Percentiles rank a stretch among this genome's conserved stretches.
These are phyloP conservation scores for Harpalus rufipes DNA, from an alignment of 2,888 invertebrate genomes.

Conservation along the genomic window DNA sequence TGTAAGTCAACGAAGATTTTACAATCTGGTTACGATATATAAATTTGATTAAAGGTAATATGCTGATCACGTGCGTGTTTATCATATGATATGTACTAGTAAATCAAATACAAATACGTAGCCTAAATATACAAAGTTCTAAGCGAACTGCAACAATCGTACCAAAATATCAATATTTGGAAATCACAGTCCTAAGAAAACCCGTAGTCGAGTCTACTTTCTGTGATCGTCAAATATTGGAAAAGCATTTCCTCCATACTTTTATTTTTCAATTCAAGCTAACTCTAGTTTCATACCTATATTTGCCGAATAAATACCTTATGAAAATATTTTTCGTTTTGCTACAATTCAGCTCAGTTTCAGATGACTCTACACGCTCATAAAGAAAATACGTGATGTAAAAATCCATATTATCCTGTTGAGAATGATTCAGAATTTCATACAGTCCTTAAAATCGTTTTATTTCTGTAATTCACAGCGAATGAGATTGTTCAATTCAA, in stretches of 20 bases:
- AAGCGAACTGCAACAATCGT: not conserved
- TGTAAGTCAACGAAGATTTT: too few species aligned
- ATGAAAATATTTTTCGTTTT: not conserved
- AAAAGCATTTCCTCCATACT: not conserved
- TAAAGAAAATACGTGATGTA: slow-evolving; percentile 1
- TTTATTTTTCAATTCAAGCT: not conserved
- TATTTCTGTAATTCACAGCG: not conserved
- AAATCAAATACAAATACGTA: too few species aligned
- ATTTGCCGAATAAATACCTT: not conserved
- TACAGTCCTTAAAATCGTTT: slow-evolving; percentile 12
- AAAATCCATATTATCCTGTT: slow-evolving; percentile 10
- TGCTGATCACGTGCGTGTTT: too few species aligned
- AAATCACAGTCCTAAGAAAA: too few species aligned
- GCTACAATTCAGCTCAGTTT: not conserved
- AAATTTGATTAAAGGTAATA: too few species aligned
- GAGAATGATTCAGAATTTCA: not conserved
- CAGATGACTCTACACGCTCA: not conserved
- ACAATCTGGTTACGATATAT: too few species aligned
- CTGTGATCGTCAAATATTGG: not conserved
- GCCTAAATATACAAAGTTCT: not conserved
- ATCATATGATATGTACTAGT: too few species aligned
- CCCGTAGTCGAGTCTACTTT: not conserved
- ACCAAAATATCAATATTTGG: not conserved
- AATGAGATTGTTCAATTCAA: slow-evolving; percentile 11
- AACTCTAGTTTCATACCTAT: not conserved